phyloP scores from a whole-genome alignment of 2,797 vertebrate species.

The Champsocephalus esox region DNA sequence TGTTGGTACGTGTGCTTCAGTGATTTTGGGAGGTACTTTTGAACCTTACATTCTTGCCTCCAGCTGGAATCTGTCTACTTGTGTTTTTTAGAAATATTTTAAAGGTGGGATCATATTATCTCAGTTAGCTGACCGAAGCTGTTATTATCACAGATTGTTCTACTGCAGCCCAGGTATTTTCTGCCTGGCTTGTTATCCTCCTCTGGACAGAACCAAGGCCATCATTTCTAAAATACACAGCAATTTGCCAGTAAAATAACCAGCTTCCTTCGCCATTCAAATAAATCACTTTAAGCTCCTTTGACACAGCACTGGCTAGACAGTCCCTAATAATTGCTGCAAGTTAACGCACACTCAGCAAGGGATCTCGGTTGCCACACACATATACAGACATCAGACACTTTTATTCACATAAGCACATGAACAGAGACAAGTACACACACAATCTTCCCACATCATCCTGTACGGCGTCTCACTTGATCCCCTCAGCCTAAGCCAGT shows the following conservation, averaged over 20 bases:
- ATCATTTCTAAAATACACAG: constrained; percentile 74
- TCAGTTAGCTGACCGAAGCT: constrained; percentile 7
- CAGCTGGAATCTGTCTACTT: constrained; percentile 21
- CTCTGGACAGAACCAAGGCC: constrained; percentile 61
- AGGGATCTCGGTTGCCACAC: constrained; percentile 57
- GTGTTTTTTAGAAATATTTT: constrained; percentile 36
- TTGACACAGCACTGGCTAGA: constrained; percentile 64
- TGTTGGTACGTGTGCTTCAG: not conserved
- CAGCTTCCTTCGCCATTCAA: constrained; percentile 59
- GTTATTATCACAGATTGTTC: constrained; percentile 54
- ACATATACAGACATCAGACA: constrained; percentile 62
- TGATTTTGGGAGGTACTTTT: not conserved
- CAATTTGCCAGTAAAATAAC: constrained; percentile 77
- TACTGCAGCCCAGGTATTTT: constrained; percentile 25
- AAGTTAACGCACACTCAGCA: constrained; percentile 62
- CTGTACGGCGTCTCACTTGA: constrained; percentile 72
- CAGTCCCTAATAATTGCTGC: constrained; percentile 72
- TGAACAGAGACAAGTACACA: constrained; percentile 52
- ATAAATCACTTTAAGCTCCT: constrained; percentile 73
- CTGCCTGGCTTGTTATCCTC: constrained; percentile 54
- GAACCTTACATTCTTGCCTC: not conserved
- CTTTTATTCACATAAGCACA: constrained; percentile 59
- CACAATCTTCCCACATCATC: constrained; percentile 57
- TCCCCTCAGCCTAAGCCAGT: constrained; percentile 71
- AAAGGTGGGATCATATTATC: constrained; percentile 33